Evolutionary conservation across 2,888 invertebrate genomes (phyloP).

Genomic region (Stenichneumon culpator): DNA sequence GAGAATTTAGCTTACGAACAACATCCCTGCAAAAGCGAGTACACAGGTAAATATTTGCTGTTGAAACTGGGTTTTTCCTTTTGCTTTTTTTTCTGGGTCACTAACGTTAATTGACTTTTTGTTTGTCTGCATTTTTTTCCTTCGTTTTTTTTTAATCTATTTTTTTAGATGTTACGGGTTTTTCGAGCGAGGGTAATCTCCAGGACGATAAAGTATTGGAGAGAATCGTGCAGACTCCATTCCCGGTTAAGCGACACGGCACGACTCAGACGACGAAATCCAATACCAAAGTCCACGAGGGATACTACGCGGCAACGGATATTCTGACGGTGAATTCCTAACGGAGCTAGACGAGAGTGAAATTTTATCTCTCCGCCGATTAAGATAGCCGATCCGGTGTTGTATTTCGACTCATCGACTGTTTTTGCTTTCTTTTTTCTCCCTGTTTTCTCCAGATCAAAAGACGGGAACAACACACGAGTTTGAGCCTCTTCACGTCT

Average conservation of each 20-base stretch:
- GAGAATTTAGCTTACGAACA: conserved; percentile 73
- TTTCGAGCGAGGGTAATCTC: conserved; percentile 87
- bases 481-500: conserved; percentile 91
- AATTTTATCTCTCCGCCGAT: conserved; percentile 16
- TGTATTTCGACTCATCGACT: conserved; percentile 3
- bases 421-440: conserved; percentile 88
- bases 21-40: conserved; percentile 86
- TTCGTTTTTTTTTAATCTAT: conserved; percentile 34
- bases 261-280: conserved; percentile 75
- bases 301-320: conserved; percentile 93
- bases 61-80: conserved; percentile 2
- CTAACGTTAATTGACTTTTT: neutral
- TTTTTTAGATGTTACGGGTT: conserved; percentile 85
- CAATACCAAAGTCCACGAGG: conserved; percentile 85
- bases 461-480: conserved; percentile 88
- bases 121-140: neutral
- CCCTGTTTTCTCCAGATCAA: conserved; percentile 85
- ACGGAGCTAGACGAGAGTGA: neutral
- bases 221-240: conserved; percentile 74
- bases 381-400: conserved; percentile 8
- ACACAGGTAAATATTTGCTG: conserved; percentile 80
- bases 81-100: neutral
- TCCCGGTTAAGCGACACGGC: conserved; percentile 77
- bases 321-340: conserved; percentile 88
- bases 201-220: conserved; percentile 84